These are phyloP conservation scores for Strix uralensis DNA, from an alignment of 2,113 vertebrate genomes.

Conservation along the genomic window DNA sequence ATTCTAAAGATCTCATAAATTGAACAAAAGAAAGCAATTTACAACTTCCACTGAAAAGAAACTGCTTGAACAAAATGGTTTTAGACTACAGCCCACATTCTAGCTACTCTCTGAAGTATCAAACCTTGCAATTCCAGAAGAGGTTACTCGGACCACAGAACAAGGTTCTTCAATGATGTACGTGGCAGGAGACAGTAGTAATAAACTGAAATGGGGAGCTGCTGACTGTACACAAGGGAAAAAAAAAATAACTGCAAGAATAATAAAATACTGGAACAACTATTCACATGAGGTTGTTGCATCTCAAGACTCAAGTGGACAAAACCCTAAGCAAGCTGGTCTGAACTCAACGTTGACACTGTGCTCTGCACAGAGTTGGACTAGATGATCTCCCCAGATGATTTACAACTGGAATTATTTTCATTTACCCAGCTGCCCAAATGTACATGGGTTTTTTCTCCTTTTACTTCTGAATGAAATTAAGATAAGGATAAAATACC, in stretches of 20 bases:
- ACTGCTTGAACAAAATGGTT: background rate
- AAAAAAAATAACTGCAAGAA: background rate
- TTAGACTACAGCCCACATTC: background rate
- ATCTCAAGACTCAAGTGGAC: background rate
- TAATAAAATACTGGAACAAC: background rate
- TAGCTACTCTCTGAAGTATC: background rate
- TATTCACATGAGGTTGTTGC: background rate
- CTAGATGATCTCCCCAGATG: background rate
- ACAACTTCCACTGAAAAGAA: background rate
- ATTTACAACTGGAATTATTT: background rate
- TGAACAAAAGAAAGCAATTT: background rate
- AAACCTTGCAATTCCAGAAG: background rate
- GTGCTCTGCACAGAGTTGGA: background rate
- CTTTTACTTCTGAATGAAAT: background rate
- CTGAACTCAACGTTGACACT: background rate
- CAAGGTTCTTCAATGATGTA: background rate
- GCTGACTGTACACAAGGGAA: background rate
- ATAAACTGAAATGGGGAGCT: background rate
- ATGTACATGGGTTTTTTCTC: accelerated
- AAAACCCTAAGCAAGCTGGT: background rate
- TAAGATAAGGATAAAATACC: background rate
- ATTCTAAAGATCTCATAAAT: background rate
- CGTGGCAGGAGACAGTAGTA: background rate
- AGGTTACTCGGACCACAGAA: background rate
- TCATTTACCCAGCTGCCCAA: background rate